Percentiles rank a stretch among this genome's conserved stretches.
phyloP scores from a whole-genome alignment of 2,888 invertebrate species.

The Oscheius sp. region DNA sequence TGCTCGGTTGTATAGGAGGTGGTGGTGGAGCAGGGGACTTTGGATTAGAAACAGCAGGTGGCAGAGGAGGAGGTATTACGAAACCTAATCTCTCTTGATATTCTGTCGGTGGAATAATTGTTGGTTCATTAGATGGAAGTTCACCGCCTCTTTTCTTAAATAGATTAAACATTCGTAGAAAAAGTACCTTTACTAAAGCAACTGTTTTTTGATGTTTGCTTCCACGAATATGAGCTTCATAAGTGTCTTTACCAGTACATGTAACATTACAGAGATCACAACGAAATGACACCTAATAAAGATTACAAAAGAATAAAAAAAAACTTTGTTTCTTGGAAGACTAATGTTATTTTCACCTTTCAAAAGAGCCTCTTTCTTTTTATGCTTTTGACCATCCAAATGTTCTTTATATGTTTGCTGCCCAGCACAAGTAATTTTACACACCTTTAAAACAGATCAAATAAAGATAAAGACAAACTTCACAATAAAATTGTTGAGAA shows the following conservation, averaged over 20 bases:
- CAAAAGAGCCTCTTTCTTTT: conserved; percentile 88
- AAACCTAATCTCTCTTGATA: conserved; percentile 22
- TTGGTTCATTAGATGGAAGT: conserved; percentile 92
- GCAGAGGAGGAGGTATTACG: conserved; percentile 32
- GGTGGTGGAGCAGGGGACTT: conserved; percentile 11
- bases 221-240: conserved; percentile 91
- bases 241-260: conserved; percentile 97
- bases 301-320: not conserved
- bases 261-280: conserved; percentile 98
- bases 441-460: no score
- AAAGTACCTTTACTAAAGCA: conserved; percentile 87
- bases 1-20: not conserved
- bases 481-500: conserved; percentile 38
- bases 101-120: conserved; percentile 77
- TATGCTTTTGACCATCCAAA: conserved; percentile 97
- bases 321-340: conserved; percentile 37
- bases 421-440: conserved; percentile 77
- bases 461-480: no score
- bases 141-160: conserved; percentile 97
- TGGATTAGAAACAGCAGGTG: no score
- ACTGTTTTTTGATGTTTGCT: conserved; percentile 97
- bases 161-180: not conserved
- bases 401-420: conserved; percentile 88
- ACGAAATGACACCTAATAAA: conserved; percentile 78
- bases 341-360: conserved; percentile 76